phyloP scores from a whole-genome alignment of 1,140 invertebrate species.

The Tribolium madens region DNA sequence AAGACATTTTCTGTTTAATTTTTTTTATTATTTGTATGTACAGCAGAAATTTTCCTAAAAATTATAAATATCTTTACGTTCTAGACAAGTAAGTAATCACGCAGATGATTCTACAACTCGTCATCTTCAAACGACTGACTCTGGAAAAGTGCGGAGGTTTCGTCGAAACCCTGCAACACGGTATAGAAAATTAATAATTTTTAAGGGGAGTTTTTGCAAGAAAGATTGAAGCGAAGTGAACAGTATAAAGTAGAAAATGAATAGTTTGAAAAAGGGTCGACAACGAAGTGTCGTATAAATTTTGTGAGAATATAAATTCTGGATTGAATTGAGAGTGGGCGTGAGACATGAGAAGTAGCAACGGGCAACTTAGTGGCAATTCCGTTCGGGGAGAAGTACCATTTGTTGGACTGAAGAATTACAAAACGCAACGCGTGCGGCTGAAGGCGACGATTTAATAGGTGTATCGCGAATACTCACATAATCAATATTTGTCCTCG shows the following conservation, averaged over 20 bases:
- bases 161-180: slow-evolving; percentile 64
- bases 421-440: slow-evolving; percentile 51
- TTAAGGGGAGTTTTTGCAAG: slow-evolving; percentile 6
- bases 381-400: slow-evolving; percentile 51
- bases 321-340: slow-evolving; percentile 53
- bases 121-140: slow-evolving; percentile 55
- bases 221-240: slow-evolving; percentile 39
- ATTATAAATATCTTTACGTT: slow-evolving; percentile 30
- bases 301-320: slow-evolving; percentile 50
- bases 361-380: slow-evolving; percentile 53
- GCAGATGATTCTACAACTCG: not conserved
- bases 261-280: slow-evolving; percentile 46
- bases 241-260: slow-evolving; percentile 42
- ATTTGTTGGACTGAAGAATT: slow-evolving; percentile 57
- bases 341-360: slow-evolving; percentile 52
- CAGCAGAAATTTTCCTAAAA: slow-evolving; percentile 17
- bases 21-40: slow-evolving; percentile 17
- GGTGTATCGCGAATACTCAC: slow-evolving; percentile 64
- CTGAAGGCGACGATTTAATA: slow-evolving; percentile 40
- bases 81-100: slow-evolving; percentile 32
- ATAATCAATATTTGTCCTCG: slow-evolving; percentile 67
- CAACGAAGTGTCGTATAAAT: slow-evolving; percentile 53
- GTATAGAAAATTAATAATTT: slow-evolving; percentile 30
- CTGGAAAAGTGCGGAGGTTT: slow-evolving; percentile 63
- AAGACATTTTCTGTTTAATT: slow-evolving; percentile 1